A percentile compares a stretch with the other conserved stretches of the same genome.
phyloP scores from a whole-genome alignment of 2,888 invertebrate species.

The Himalopsyche japonica region DNA sequence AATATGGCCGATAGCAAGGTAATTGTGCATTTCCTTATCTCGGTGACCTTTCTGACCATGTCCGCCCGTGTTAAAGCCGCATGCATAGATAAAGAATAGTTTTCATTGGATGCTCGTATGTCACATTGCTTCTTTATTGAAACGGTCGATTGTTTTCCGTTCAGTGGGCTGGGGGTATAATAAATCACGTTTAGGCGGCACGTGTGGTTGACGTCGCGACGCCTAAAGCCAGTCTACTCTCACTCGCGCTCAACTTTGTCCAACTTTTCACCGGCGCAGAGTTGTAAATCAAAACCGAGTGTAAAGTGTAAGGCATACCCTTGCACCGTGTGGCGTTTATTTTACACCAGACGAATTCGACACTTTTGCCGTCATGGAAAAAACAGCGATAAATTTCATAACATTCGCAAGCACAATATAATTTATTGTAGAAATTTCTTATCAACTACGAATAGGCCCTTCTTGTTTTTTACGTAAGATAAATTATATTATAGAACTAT shows the following conservation, averaged over 20 bases:
- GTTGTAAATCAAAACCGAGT: neutral
- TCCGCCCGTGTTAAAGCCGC: neutral
- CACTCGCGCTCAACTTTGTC: neutral
- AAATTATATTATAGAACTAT: neutral
- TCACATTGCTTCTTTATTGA: conserved; percentile 1
- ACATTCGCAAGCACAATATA: neutral
- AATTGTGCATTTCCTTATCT: neutral
- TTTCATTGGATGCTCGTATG: conserved; percentile 2
- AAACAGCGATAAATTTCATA: neutral
- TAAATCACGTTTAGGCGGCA: conserved; percentile 39
- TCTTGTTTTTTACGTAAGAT: neutral
- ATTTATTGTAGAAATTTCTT: neutral
- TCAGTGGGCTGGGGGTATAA: neutral
- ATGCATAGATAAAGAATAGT: neutral
- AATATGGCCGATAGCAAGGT: too few relatives aligned
- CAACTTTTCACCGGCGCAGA: neutral
- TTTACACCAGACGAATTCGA: neutral
- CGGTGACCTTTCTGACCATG: neutral
- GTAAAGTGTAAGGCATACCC: neutral
- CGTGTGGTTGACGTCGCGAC: conserved; percentile 37
- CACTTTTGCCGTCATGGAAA: neutral
- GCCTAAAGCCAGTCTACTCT: neutral
- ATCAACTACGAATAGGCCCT: neutral
- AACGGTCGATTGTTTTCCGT: conserved; percentile 11
- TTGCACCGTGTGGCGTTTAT: neutral